Percentiles rank a stretch among this genome's conserved stretches.
These are phyloP conservation scores for Polydrusus cervinus DNA, from an alignment of 2,888 invertebrate species.

Conservation along the genomic window DNA sequence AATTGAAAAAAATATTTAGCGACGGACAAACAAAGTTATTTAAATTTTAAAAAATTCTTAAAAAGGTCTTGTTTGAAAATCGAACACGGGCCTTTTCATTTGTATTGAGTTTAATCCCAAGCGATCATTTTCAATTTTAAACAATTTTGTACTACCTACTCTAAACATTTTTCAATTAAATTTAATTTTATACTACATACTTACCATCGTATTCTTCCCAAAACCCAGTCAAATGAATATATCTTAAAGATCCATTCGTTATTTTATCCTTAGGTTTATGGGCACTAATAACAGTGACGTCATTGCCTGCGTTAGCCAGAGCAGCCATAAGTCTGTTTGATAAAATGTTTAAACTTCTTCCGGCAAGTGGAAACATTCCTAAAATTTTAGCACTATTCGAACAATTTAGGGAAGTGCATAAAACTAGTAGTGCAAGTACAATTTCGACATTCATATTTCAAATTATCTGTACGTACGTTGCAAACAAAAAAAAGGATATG, in stretches of 20 bases:
- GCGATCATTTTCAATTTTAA: too few relatives aligned
- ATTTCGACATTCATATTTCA: background rate
- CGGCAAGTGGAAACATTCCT: constrained; percentile 39
- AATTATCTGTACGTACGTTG: background rate
- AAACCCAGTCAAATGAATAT: constrained; percentile 41
- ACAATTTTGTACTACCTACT: too few relatives aligned
- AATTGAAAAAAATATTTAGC: too few relatives aligned
- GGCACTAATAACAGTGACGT: constrained; percentile 37
- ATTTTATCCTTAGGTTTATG: constrained; percentile 10
- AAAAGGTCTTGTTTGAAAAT: background rate
- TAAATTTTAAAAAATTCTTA: too few relatives aligned
- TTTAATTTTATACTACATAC: too few relatives aligned
- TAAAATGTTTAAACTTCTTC: constrained; percentile 41
- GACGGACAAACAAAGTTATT: too few relatives aligned
- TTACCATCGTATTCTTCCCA: constrained; percentile 38
- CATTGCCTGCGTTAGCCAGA: constrained; percentile 39
- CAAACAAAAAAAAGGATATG: too few relatives aligned
- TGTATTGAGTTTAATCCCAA: too few relatives aligned
- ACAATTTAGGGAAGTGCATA: background rate
- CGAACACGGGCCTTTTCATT: too few relatives aligned
- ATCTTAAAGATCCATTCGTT: constrained; percentile 29
- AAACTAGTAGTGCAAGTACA: background rate
- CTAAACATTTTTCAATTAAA: too few relatives aligned
- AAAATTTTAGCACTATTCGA: constrained; percentile 35
- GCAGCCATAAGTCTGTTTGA: constrained; percentile 30